Conservation (phyloP, 37 sponge, comb jelly and placozoan genomes). For the Beroe forskalii region DNA sequence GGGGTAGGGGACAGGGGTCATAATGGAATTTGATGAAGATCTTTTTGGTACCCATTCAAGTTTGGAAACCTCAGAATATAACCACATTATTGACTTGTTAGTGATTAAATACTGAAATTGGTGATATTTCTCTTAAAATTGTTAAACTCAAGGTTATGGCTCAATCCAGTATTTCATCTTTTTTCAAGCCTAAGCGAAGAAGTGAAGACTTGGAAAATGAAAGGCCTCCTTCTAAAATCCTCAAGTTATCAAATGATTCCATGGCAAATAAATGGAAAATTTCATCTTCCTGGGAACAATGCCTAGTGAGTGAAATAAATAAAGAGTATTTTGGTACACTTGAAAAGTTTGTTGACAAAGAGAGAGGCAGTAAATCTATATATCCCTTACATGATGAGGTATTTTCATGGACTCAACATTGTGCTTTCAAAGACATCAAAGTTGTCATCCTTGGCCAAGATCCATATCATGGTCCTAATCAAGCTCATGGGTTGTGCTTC, state of each 20-base stretch:
- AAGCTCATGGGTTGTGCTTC: constrained; percentile 96
- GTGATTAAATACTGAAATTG: too few relatives aligned
- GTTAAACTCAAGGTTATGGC: too few relatives aligned
- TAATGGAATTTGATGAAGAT: too few relatives aligned
- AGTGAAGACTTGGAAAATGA: background rate
- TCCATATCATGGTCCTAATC: constrained; percentile 95
- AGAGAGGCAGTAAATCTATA: background rate
- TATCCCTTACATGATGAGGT: constrained; percentile 76
- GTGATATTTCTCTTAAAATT: too few relatives aligned
- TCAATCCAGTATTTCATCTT: constrained; percentile 36
- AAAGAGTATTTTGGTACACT: constrained; percentile 1
- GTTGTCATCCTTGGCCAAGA: constrained; percentile 98
- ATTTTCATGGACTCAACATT: constrained; percentile 87
- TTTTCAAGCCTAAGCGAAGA: constrained; percentile 12
- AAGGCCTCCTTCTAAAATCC: background rate
- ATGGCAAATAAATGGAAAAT: background rate
- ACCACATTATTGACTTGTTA: too few relatives aligned
- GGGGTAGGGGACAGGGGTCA: too few relatives aligned
- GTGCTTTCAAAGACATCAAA: constrained; percentile 80
- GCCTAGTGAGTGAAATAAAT: background rate
- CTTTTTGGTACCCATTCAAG: too few relatives aligned
- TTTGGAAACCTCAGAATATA: too few relatives aligned
- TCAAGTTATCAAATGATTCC: constrained; percentile 2
- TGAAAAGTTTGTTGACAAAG: background rate
- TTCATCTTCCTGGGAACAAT: background rate